A percentile compares a stretch with the other conserved stretches of the same genome.
These are phyloP conservation scores for Leptinotarsa juncta DNA, from an alignment of 2,888 invertebrate genomes.

Conservation along the genomic window DNA sequence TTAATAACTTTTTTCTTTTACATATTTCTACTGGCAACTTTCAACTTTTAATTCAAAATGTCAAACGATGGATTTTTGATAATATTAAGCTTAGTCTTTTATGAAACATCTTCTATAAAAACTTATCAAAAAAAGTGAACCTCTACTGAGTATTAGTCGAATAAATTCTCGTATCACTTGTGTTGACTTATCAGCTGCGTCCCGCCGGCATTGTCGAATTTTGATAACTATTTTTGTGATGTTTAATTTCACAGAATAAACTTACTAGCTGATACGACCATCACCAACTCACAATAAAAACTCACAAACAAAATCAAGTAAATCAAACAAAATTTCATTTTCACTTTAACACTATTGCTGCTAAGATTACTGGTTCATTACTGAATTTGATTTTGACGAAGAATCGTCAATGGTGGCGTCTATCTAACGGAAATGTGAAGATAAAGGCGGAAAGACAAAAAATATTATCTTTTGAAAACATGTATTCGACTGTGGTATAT, in stretches of 20 bases:
- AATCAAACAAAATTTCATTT: conserved; percentile 26
- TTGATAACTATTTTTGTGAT: neutral
- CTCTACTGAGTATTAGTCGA: too few relatives aligned
- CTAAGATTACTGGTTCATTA: neutral
- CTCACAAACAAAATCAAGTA: conserved; percentile 25
- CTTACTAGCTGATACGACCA: conserved; percentile 17
- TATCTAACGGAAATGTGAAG: conserved; percentile 41
- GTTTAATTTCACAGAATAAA: neutral
- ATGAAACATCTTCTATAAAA: too few relatives aligned
- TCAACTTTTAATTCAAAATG: too few relatives aligned
- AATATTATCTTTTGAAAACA: conserved; percentile 41
- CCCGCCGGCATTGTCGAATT: neutral
- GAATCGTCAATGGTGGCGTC: conserved; percentile 15
- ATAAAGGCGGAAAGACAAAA: conserved; percentile 41
- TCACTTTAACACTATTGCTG: conserved; percentile 3
- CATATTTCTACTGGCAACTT: too few relatives aligned
- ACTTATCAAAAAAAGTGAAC: too few relatives aligned
- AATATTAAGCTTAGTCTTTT: too few relatives aligned
- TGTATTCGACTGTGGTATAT: conserved; percentile 23
- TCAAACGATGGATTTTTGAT: too few relatives aligned
- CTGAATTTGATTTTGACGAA: conserved; percentile 31
- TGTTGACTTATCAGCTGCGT: neutral
- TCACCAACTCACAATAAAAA: conserved; percentile 27
- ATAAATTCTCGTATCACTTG: neutral
- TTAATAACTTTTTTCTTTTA: too few relatives aligned